Conservation (phyloP, 1,140 invertebrate genomes). For the Drosophila pachea region DNA sequence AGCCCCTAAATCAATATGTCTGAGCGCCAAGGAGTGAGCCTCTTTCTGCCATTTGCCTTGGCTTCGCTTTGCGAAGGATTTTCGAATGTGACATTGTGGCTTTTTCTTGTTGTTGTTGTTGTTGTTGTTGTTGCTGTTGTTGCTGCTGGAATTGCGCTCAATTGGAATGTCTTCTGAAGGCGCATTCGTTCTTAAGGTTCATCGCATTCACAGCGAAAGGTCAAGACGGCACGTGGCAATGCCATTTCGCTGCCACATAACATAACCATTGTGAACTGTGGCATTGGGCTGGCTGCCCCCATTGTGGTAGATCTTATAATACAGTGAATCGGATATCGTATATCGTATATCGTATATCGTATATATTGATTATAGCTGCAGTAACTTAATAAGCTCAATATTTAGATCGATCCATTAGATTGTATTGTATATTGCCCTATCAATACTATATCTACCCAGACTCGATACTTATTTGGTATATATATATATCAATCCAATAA, state of each 20-base stretch:
- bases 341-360: too few species aligned
- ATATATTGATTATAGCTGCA: too few species aligned
- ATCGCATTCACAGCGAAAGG: conserved; percentile 62
- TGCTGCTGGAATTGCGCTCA: conserved; percentile 43
- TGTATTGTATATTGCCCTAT: too few species aligned
- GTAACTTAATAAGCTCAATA: too few species aligned
- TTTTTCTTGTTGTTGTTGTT: conserved; percentile 24
- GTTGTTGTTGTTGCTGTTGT: conserved; percentile 23
- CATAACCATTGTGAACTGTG: neutral
- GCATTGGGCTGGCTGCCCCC: too few species aligned
- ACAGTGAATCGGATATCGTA: too few species aligned
- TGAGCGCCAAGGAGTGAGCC: conserved; percentile 17
- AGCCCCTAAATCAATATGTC: conserved; percentile 38
- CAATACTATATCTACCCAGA: too few species aligned
- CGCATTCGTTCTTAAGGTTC: conserved; percentile 61
- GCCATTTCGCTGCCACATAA: conserved; percentile 20
- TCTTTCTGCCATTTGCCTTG: conserved; percentile 49
- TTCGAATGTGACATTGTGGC: conserved; percentile 60
- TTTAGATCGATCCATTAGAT: too few species aligned
- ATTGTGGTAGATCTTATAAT: too few species aligned
- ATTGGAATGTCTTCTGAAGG: conserved; percentile 68
- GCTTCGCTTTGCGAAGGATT: conserved; percentile 59
- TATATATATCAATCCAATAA: too few species aligned
- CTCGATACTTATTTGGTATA: too few species aligned
- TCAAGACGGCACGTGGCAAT: conserved; percentile 72